phyloP scores from a whole-genome alignment of 2,797 vertebrate genomes.

The Acanthiza pusilla region DNA sequence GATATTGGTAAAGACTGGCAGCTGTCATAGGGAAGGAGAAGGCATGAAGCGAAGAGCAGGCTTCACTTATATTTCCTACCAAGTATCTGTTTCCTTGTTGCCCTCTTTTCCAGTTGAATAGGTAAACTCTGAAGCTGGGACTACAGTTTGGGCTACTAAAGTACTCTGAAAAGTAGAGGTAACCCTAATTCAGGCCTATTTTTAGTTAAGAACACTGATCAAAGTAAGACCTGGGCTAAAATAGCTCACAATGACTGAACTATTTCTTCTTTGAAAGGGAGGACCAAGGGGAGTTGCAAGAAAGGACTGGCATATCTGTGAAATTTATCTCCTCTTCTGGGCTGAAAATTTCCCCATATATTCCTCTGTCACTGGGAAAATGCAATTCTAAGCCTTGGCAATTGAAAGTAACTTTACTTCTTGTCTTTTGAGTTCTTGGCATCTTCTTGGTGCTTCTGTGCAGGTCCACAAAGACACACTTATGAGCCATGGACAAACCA shows the following conservation, averaged over 20 bases:
- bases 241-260: background rate
- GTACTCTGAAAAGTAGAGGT: background rate
- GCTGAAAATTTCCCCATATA: background rate
- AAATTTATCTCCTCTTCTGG: background rate
- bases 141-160: background rate
- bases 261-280: background rate
- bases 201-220: background rate
- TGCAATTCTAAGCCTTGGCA: background rate
- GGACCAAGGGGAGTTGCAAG: background rate
- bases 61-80: background rate
- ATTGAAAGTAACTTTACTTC: background rate
- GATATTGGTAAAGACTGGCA: background rate
- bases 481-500: background rate
- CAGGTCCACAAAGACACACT: background rate
- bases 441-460: background rate
- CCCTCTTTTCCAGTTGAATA: background rate
- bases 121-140: background rate
- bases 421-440: background rate
- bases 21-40: background rate
- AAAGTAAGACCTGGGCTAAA: background rate
- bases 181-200: background rate
- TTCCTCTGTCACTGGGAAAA: background rate
- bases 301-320: background rate
- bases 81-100: background rate
- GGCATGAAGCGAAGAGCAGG: background rate